These are phyloP conservation scores for Cyprinus carpio DNA, from an alignment of 2,113 vertebrate species.

Conservation along the genomic window DNA sequence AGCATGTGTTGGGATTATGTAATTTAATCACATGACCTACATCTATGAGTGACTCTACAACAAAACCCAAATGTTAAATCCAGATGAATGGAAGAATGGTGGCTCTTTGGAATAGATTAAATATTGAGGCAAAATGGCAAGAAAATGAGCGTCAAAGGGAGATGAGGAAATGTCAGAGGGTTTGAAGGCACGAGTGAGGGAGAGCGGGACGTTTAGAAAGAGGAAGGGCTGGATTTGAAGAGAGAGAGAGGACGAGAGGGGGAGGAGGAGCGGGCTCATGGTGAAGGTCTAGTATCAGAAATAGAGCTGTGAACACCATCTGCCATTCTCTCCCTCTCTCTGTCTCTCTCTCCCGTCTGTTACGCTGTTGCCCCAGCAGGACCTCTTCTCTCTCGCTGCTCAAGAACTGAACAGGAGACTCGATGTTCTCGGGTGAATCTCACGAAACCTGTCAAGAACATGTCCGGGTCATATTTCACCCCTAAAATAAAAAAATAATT, in stretches of 20 bases:
- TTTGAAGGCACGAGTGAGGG: conserved; percentile 26
- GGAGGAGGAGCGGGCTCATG: conserved; percentile 64
- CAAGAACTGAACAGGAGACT: conserved; percentile 29
- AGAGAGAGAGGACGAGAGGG: conserved; percentile 59
- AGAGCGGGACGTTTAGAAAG: conserved; percentile 35
- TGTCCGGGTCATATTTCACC: conserved; percentile 5
- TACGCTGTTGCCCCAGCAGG: conserved; percentile 46
- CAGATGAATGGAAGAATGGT: conserved; percentile 15
- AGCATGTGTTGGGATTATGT: conserved; percentile 51
- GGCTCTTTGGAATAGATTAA: conserved; percentile 23
- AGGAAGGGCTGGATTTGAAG: conserved; percentile 40
- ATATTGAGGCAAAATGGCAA: conserved; percentile 16
- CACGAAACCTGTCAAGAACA: background rate
- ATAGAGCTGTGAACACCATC: conserved; percentile 86
- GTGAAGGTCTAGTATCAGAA: conserved; percentile 83
- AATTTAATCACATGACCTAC: conserved; percentile 51
- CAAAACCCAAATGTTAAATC: conserved; percentile 18
- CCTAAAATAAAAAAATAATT: background rate
- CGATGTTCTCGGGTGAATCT: conserved; percentile 5
- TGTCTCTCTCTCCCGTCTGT: conserved; percentile 45
- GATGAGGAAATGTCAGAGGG: conserved; percentile 36
- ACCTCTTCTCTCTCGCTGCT: conserved; percentile 47
- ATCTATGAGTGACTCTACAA: conserved; percentile 31
- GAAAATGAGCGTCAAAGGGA: conserved; percentile 35
- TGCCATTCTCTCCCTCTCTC: conserved; percentile 64